Evolutionary conservation across 2,797 vertebrate genomes (phyloP).

Genomic region (Lepidocolaptes lacrymiger): DNA sequence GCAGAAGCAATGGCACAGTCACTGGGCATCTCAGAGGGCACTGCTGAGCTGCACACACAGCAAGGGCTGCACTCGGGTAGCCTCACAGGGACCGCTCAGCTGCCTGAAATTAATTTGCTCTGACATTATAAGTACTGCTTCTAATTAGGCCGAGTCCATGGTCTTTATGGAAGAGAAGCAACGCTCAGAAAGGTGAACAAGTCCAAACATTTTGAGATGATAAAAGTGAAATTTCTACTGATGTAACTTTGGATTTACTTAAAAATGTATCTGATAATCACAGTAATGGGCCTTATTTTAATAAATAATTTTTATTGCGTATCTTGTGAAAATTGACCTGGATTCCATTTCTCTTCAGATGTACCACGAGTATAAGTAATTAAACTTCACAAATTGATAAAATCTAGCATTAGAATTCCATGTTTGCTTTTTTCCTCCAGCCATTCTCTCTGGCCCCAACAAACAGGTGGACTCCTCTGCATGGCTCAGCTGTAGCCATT

Average conservation of each 20-base stretch:
- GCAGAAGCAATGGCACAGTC: not conserved
- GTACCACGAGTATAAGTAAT: constrained; percentile 12
- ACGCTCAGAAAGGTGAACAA: constrained; percentile 48
- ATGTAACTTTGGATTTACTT: constrained; percentile 51
- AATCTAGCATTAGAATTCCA: not conserved
- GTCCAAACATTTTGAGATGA: constrained; percentile 55
- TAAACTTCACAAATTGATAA: constrained; percentile 23
- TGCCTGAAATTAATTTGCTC: constrained; percentile 61
- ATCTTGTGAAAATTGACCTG: constrained; percentile 38
- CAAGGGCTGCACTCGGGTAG: not conserved
- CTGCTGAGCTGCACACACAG: not conserved
- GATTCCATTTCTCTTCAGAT: constrained; percentile 11
- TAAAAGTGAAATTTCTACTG: constrained; percentile 50
- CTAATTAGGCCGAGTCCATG: constrained; percentile 69
- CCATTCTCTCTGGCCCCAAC: not conserved
- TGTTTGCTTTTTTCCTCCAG: not conserved
- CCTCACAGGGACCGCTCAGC: not conserved
- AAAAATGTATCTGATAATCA: constrained; percentile 54
- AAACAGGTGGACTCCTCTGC: fast-evolving
- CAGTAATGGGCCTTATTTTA: constrained; percentile 38
- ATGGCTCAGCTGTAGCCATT: not conserved
- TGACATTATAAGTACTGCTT: constrained; percentile 56
- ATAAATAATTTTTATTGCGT: constrained; percentile 45
- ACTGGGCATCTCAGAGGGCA: not conserved
- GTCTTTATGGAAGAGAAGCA: constrained; percentile 41